phyloP scores from a whole-genome alignment of 1,140 invertebrate genomes.

The Augochlora pura region DNA sequence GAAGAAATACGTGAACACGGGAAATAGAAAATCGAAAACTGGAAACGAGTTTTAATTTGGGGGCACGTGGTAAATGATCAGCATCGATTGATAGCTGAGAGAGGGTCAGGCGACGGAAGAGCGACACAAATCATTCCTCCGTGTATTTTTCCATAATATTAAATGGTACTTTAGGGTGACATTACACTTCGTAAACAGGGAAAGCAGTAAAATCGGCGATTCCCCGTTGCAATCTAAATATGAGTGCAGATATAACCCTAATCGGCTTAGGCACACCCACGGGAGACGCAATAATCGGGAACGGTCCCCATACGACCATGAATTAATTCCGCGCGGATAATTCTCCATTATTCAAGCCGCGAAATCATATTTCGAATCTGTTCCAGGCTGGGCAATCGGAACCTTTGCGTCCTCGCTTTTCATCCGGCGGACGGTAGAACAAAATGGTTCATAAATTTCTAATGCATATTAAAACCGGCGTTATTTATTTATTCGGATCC shows the following conservation, averaged over 20 bases:
- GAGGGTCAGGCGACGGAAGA: too few species aligned
- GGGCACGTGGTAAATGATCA: too few species aligned
- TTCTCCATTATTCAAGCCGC: constrained; percentile 69
- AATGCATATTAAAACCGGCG: not conserved
- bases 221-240: constrained; percentile 35
- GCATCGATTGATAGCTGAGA: too few species aligned
- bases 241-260: constrained; percentile 52
- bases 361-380: constrained; percentile 63
- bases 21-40: too few species aligned
- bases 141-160: not conserved
- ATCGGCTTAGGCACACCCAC: constrained; percentile 39
- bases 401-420: not conserved
- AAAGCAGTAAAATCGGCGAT: constrained; percentile 20
- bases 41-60: too few species aligned
- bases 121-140: not conserved
- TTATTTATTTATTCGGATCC: not conserved
- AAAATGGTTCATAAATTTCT: not conserved
- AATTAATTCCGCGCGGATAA: constrained; percentile 67
- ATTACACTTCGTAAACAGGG: not conserved
- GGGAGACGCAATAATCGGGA: constrained; percentile 61
- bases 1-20: too few species aligned
- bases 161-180: not conserved
- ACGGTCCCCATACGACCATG: constrained; percentile 44
- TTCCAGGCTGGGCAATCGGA: constrained; percentile 37
- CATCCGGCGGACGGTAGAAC: not conserved